A percentile compares a stretch with the other conserved stretches of the same genome.
These are phyloP conservation scores for Zophobas atratus DNA, from an alignment of 1,140 invertebrate species.

Conservation along the genomic window DNA sequence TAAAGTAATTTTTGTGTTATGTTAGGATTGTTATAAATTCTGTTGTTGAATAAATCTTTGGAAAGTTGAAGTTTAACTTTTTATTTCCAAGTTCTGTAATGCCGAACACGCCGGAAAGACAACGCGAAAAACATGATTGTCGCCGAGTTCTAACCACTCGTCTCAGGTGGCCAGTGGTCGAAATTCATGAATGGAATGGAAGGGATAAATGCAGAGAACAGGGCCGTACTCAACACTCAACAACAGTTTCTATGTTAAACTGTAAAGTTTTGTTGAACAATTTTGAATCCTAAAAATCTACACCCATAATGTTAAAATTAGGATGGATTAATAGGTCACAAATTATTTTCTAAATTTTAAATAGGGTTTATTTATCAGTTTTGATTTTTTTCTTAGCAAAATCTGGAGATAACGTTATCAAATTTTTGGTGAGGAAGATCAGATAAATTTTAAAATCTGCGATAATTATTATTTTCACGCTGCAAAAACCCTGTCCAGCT, in stretches of 20 bases:
- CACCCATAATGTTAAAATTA: too few relatives aligned
- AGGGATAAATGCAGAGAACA: conserved; percentile 21
- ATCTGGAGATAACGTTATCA: too few relatives aligned
- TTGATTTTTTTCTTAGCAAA: too few relatives aligned
- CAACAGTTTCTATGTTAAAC: neutral
- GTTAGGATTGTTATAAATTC: conserved; percentile 8
- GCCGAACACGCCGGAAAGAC: neutral
- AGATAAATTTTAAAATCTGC: too few relatives aligned
- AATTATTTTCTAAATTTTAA: too few relatives aligned
- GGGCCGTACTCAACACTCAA: conserved; percentile 6
- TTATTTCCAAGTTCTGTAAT: neutral
- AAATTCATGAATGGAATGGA: conserved; percentile 40
- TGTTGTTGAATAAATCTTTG: conserved; percentile 9
- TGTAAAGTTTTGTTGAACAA: neutral
- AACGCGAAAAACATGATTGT: conserved; percentile 19
- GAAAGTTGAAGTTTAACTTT: neutral
- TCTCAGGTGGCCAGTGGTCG: conserved; percentile 27
- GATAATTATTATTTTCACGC: too few relatives aligned
- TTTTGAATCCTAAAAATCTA: neutral
- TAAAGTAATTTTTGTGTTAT: conserved; percentile 5
- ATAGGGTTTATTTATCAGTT: too few relatives aligned
- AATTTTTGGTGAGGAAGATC: too few relatives aligned
- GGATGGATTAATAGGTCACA: too few relatives aligned
- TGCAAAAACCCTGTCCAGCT: too few relatives aligned
- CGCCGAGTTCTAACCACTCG: neutral